phyloP scores from a whole-genome alignment of 2,888 invertebrate genomes.

The Melangyna quadrimaculata region DNA sequence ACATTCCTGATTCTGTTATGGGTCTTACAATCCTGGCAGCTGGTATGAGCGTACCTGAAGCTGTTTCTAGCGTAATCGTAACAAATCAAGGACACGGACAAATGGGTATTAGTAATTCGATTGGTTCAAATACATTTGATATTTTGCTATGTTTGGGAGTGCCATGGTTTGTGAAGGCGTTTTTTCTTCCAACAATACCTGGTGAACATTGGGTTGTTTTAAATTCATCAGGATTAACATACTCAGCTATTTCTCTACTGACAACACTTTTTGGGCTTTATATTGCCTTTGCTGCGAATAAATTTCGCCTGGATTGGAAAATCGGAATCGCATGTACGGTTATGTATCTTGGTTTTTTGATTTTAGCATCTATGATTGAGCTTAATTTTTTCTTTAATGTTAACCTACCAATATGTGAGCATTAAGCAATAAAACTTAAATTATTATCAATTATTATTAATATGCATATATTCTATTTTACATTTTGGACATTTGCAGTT shows the following conservation, averaged over 20 bases:
- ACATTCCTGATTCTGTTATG: conserved; percentile 96
- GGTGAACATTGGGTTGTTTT: conserved; percentile 85
- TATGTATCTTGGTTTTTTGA: conserved; percentile 86
- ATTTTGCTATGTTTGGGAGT: conserved; percentile 89
- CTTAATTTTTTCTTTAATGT: conserved; percentile 89
- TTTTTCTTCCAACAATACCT: conserved; percentile 84
- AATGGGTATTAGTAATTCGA: conserved; percentile 88
- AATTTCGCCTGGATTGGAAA: conserved; percentile 87
- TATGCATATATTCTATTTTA: no score
- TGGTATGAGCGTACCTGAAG: conserved; percentile 93
- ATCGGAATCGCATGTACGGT: conserved; percentile 86
- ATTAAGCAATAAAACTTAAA: conserved; percentile 75
- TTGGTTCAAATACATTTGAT: conserved; percentile 92
- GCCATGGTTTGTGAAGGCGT: conserved; percentile 89
- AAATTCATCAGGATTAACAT: conserved; percentile 89
- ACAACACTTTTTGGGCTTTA: conserved; percentile 88
- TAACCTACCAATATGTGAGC: conserved; percentile 87
- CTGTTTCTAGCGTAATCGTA: conserved; percentile 91
- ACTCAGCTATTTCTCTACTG: conserved; percentile 89
- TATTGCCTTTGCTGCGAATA: conserved; percentile 85
- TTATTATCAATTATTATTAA: no score
- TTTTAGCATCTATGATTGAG: conserved; percentile 88
- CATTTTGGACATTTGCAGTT: no score
- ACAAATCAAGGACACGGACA: conserved; percentile 86
- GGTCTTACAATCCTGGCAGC: conserved; percentile 92